phyloP scores from a whole-genome alignment of 2,113 vertebrate species.

The Australoheros scitulus region DNA sequence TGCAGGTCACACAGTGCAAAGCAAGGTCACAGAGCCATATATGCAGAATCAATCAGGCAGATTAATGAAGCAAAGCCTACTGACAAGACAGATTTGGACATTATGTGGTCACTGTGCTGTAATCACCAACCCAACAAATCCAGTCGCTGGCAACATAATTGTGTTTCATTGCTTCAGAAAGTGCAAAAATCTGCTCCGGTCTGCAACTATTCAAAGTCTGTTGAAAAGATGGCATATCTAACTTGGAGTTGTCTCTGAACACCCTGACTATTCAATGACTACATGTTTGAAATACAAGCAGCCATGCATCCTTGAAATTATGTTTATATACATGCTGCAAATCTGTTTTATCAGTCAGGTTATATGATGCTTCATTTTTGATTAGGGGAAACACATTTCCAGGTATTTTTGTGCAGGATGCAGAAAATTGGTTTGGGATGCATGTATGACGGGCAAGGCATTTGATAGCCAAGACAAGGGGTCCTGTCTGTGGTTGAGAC shows the following conservation, averaged over 20 bases:
- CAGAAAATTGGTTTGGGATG: not conserved
- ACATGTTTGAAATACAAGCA: not conserved
- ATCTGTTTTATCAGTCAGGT: not conserved
- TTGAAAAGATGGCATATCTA: not conserved
- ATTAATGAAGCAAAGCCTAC: conserved; percentile 47
- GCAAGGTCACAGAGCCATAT: conserved; percentile 37
- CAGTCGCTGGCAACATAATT: not conserved
- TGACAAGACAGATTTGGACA: conserved; percentile 43
- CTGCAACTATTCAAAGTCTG: not conserved
- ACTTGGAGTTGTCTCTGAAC: not conserved
- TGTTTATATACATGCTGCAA: not conserved
- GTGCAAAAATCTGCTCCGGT: not conserved
- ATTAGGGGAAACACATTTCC: not conserved
- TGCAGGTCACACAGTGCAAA: conserved; percentile 12
- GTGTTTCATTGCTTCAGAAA: not conserved
- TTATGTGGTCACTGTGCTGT: conserved; percentile 1
- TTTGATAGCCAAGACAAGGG: not conserved
- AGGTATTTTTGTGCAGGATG: not conserved
- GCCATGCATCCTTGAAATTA: not conserved
- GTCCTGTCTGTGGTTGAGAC: not conserved
- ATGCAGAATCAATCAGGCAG: conserved; percentile 48
- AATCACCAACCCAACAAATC: not conserved
- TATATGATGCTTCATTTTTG: not conserved
- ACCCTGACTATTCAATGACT: not conserved
- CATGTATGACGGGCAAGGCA: not conserved